These are phyloP conservation scores for Clinocottus analis DNA, from an alignment of 2,113 vertebrate species.

Conservation along the genomic window DNA sequence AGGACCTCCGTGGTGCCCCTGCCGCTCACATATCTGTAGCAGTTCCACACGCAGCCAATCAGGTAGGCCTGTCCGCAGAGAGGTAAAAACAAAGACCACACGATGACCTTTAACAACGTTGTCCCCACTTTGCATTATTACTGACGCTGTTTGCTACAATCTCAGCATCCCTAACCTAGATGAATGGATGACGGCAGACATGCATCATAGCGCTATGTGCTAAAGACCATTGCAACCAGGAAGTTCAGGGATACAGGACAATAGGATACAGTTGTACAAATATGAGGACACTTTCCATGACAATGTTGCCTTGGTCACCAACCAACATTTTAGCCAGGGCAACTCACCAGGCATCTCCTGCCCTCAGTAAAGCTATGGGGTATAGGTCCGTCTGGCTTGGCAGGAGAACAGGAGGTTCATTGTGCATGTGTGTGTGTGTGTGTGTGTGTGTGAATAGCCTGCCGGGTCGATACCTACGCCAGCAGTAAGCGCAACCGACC, in stretches of 20 bases:
- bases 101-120: slow-evolving; percentile 21
- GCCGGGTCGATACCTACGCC: slow-evolving; percentile 63
- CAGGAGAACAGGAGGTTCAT: slow-evolving; percentile 69
- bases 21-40: slow-evolving; percentile 95
- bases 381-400: slow-evolving; percentile 63
- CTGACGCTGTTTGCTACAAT: slow-evolving; percentile 12
- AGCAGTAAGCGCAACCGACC: slow-evolving; percentile 45
- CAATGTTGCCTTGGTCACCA: background rate
- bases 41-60: slow-evolving; percentile 99
- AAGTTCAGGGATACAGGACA: background rate
- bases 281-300: background rate
- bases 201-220: slow-evolving; percentile 3
- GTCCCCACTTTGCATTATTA: slow-evolving; percentile 38
- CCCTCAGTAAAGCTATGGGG: slow-evolving; percentile 33
- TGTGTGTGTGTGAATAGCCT: slow-evolving; percentile 66
- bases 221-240: background rate
- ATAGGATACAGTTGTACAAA: background rate
- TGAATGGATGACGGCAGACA: slow-evolving; percentile 18
- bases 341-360: slow-evolving; percentile 46
- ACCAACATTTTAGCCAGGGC: slow-evolving; percentile 25
- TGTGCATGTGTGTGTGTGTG: slow-evolving; percentile 73
- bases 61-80: slow-evolving; percentile 89
- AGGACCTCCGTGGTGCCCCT: slow-evolving; percentile 92
- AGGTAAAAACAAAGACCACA: slow-evolving; percentile 35
- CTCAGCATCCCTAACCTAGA: no score